Evolutionary conservation across 2,113 vertebrate species (phyloP), one percentile per base, ranked within the genome.

Genomic region (Cavia porcellus): DNA sequence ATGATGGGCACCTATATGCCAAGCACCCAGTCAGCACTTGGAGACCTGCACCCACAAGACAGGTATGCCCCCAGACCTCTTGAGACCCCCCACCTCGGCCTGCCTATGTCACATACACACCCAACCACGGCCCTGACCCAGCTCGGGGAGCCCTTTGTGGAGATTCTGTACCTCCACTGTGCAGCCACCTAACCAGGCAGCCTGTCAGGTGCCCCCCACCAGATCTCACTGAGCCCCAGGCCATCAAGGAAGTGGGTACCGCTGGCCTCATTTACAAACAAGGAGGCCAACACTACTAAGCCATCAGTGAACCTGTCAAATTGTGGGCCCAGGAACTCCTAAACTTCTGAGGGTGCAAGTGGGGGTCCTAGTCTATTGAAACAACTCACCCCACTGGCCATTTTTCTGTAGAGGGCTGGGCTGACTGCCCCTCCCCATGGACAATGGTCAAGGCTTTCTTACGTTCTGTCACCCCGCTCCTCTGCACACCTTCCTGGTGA

Each of bases 341-440:
- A 15, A 42, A 6, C 19, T 77, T 89, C 47, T 0, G 35, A 42
- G 77, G 72, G 19, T 1, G 3, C 20, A 30, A 0, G 20, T 6
- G 32, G 86, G 35, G 24, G 1, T 22, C 61, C 28, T 13, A 2
- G 47, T 24, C 3, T 70, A 42, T 19, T 30, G 50, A 42, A 0
- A 10, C 0, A 15, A 62, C 30, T 30, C n/a, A 4, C 45, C 55
- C 79, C 19, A 7, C 4, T 0, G 25, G 57, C 83, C 2, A 4
- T 17, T 68, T 42, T 59, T 25, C 79, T 35, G 30, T 32, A 82
- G 9, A 66, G 12, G 9, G 9, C 38, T 38, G 61, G 35, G 30
- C 1, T 55, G n/a, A 24, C 62, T 28, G 52, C 32, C 79, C 42
- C 4, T 84, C 20, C 6, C 3, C 62, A 1, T 5, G 15, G 24